Conservation (phyloP, 2,113 vertebrate genomes). For the Cochlearius cochlearius region DNA sequence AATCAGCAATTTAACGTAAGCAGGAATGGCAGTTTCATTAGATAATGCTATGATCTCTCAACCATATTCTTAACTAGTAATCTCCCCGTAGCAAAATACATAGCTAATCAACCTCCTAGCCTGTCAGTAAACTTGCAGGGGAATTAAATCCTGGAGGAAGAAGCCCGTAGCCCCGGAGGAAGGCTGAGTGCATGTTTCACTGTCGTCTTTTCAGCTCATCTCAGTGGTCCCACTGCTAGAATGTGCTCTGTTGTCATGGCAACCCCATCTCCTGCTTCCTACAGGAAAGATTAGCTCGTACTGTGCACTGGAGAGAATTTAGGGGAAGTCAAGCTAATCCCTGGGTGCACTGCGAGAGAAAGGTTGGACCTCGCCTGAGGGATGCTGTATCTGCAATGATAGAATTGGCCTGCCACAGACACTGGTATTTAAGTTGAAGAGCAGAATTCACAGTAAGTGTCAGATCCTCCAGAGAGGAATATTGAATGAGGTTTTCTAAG, state of each 20-base stretch:
- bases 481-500: constrained; percentile 74
- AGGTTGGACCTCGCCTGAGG: constrained; percentile 83
- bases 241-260: constrained; percentile 85
- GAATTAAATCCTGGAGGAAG: constrained; percentile 78
- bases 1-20: constrained; percentile 37
- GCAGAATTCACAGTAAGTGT: constrained; percentile 81
- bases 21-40: constrained; percentile 61
- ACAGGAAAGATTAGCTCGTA: constrained; percentile 86
- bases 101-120: constrained; percentile 68
- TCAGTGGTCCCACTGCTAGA: constrained; percentile 83
- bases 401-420: constrained; percentile 80
- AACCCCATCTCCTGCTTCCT: constrained; percentile 85
- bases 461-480: constrained; percentile 72
- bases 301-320: constrained; percentile 86
- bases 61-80: constrained; percentile 60
- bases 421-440: constrained; percentile 82
- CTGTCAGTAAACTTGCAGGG: constrained; percentile 71
- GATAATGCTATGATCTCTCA: constrained; percentile 66
- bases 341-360: constrained; percentile 82
- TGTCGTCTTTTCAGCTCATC: constrained; percentile 80
- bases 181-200: constrained; percentile 77
- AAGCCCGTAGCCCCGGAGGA: constrained; percentile 72
- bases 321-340: constrained; percentile 86
- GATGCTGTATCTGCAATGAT: constrained; percentile 78
- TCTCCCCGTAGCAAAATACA: constrained; percentile 67